Evolutionary conservation across 2,888 invertebrate genomes (phyloP).

Genomic region (Spilosoma lubricipeda): DNA sequence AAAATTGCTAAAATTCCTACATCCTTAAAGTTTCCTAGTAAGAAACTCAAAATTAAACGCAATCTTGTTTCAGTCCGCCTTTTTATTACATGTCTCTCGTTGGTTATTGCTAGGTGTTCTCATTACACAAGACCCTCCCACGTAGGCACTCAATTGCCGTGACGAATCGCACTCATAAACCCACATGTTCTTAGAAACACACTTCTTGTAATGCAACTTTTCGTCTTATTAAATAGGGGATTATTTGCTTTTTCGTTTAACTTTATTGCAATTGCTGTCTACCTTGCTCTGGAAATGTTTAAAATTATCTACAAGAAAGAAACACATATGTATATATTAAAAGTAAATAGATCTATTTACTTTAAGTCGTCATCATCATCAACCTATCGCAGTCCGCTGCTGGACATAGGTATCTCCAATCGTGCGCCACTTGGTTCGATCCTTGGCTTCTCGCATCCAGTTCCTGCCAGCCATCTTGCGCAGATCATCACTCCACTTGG

Average conservation of each 20-base stretch:
- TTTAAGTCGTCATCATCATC: no score
- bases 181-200: slow-evolving; percentile 67
- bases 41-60: slow-evolving; percentile 59
- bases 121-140: slow-evolving; percentile 65
- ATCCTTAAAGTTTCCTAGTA: slow-evolving; percentile 8
- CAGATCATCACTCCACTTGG: no score
- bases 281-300: not conserved
- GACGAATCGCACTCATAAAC: slow-evolving; percentile 83
- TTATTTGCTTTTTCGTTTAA: slow-evolving; percentile 20
- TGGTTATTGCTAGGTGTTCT: slow-evolving; percentile 61
- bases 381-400: no score
- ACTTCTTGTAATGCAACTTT: slow-evolving; percentile 55
- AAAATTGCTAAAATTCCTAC: not conserved
- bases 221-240: slow-evolving; percentile 63
- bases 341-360: not conserved
- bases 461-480: no score
- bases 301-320: not conserved
- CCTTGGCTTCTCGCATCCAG: no score
- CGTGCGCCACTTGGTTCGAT: no score
- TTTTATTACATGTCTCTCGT: slow-evolving; percentile 63
- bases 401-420: no score
- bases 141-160: slow-evolving; percentile 79
- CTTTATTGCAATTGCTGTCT: not conserved
- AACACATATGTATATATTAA: not conserved
- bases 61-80: slow-evolving; percentile 48